These are phyloP conservation scores for Hemiprocne comata DNA, from an alignment of 2,113 vertebrate species.

Conservation along the genomic window DNA sequence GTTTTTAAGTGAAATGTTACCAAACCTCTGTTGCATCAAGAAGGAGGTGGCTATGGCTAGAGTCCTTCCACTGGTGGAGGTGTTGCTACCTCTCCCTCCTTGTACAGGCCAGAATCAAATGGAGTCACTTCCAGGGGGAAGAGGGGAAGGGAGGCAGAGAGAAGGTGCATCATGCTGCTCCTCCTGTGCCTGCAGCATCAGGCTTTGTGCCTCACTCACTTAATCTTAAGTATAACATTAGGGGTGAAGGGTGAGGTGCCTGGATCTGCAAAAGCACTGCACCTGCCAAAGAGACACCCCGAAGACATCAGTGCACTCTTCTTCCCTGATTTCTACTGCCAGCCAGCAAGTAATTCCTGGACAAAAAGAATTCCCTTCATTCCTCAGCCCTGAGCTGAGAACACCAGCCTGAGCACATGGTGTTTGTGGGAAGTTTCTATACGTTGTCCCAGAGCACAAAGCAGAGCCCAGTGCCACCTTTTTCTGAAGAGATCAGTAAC, in stretches of 20 bases:
- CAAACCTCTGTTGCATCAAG: background rate
- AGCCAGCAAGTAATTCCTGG: background rate
- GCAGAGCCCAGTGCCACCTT: background rate
- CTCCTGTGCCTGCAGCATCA: background rate
- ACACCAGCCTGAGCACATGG: accelerated
- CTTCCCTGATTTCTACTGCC: background rate
- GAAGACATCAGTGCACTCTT: background rate
- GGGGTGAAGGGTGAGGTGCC: background rate
- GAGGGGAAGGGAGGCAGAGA: background rate
- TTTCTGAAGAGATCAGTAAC: background rate
- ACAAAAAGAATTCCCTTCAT: background rate
- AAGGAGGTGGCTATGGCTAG: background rate
- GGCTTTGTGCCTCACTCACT: background rate
- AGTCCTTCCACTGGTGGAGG: background rate
- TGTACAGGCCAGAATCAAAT: background rate
- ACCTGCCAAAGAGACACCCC: background rate
- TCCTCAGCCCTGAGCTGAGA: background rate
- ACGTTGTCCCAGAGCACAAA: background rate
- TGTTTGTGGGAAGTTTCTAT: background rate
- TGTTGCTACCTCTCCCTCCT: background rate
- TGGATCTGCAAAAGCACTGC: background rate
- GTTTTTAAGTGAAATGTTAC: background rate
- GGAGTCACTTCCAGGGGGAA: background rate
- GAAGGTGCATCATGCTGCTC: background rate
- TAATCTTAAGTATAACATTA: background rate